Evolutionary conservation across 2,113 vertebrate genomes (phyloP).

Genomic region (Castor canadensis): DNA sequence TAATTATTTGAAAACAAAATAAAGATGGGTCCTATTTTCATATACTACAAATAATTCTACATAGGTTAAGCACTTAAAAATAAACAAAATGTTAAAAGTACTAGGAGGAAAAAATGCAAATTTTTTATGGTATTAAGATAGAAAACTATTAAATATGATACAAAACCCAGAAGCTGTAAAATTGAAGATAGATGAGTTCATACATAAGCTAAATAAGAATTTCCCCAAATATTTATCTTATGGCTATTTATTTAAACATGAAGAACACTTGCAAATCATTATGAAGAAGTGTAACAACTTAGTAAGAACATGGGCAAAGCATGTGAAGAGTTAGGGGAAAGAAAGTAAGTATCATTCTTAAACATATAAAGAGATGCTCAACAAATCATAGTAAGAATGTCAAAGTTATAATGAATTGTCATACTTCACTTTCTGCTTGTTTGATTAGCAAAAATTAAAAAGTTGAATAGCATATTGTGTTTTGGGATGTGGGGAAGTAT

Average conservation of each 20-base stretch:
- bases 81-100: neutral
- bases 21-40: neutral
- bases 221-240: neutral
- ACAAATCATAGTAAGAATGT: neutral
- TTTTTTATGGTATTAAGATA: neutral
- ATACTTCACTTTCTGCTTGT: neutral
- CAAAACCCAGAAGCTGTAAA: neutral
- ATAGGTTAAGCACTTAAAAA: neutral
- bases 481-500: neutral
- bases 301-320: slow-evolving; percentile 9
- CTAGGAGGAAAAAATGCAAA: neutral
- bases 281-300: neutral
- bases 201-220: slow-evolving; percentile 14
- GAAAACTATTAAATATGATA: slow-evolving; percentile 39
- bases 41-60: neutral
- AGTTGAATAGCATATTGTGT: neutral
- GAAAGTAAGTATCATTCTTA: slow-evolving; percentile 20
- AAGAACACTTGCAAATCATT: neutral
- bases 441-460: neutral
- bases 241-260: slow-evolving; percentile 19
- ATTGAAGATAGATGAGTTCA: neutral
- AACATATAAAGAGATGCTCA: neutral
- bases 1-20: slow-evolving; percentile 40
- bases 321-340: neutral
- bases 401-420: neutral